Percentiles rank a stretch among this genome's conserved stretches.
These are phyloP conservation scores for Drosophila lowei DNA, from an alignment of 1,140 invertebrate genomes.

Conservation along the genomic window DNA sequence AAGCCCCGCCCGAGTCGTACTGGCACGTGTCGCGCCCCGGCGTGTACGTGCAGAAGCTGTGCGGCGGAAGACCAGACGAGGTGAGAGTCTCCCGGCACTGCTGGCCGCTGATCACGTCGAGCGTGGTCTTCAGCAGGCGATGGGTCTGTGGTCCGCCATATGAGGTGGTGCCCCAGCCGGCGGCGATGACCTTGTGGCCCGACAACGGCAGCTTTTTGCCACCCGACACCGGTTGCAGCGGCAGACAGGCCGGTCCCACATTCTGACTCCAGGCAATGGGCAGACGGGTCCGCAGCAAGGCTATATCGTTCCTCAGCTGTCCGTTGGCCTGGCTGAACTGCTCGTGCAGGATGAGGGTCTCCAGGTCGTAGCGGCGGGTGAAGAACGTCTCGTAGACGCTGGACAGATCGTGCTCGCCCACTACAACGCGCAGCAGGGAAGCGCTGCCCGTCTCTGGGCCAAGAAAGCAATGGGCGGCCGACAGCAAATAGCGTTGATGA, in stretches of 20 bases:
- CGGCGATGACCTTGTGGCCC: slow-evolving; percentile 63
- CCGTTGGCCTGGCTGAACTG: slow-evolving; percentile 56
- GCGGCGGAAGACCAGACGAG: slow-evolving; percentile 26
- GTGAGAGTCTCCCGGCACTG: slow-evolving; percentile 47
- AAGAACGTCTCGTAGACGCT: slow-evolving; percentile 64
- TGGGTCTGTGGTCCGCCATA: slow-evolving; percentile 74
- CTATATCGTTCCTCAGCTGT: slow-evolving; percentile 72
- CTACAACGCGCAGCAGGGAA: slow-evolving; percentile 54
- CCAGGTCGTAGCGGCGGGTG: slow-evolving; percentile 62
- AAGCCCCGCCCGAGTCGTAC: slow-evolving; percentile 78
- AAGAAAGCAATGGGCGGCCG: slow-evolving; percentile 75
- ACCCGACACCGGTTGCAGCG: slow-evolving; percentile 38
- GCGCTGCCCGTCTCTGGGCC: slow-evolving; percentile 55
- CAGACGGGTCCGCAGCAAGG: slow-evolving; percentile 55
- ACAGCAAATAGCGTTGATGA: slow-evolving; percentile 72
- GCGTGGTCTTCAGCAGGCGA: slow-evolving; percentile 63
- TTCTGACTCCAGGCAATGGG: slow-evolving; percentile 65
- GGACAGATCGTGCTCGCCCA: slow-evolving; percentile 75
- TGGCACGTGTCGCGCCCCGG: slow-evolving; percentile 76
- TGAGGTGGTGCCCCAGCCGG: slow-evolving; percentile 80
- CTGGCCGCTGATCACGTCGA: slow-evolving; percentile 64
- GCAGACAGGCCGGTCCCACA: slow-evolving; percentile 78
- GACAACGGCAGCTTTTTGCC: slow-evolving; percentile 41
- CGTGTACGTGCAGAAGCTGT: slow-evolving; percentile 76
- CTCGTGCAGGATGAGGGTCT: slow-evolving; percentile 62